These are phyloP conservation scores for Hippopotamus amphibius DNA, from an alignment of 2,113 vertebrate species.

Conservation along the genomic window DNA sequence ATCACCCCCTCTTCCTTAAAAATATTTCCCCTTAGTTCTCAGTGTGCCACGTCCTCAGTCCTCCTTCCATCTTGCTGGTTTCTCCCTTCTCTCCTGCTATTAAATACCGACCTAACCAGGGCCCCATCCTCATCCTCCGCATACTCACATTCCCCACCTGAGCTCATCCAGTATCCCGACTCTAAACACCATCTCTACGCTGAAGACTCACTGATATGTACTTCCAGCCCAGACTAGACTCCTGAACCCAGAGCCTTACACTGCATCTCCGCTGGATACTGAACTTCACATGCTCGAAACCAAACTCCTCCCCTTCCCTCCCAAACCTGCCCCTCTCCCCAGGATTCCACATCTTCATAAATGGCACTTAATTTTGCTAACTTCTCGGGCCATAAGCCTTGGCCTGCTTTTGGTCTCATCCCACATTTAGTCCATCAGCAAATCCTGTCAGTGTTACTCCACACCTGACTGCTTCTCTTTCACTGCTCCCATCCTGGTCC, in stretches of 20 bases:
- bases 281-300: neutral
- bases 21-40: neutral
- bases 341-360: neutral
- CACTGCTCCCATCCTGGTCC: neutral
- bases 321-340: neutral
- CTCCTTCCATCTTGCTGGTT: neutral
- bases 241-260: neutral
- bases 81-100: neutral
- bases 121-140: neutral
- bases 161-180: neutral
- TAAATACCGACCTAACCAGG: neutral
- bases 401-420: neutral
- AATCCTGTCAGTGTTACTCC: neutral
- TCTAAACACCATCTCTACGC: neutral
- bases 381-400: neutral
- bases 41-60: neutral
- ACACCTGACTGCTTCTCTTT: neutral
- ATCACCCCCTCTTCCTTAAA: neutral
- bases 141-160: neutral
- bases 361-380: neutral
- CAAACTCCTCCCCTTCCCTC: neutral
- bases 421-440: neutral
- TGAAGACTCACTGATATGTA: neutral
- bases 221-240: neutral
- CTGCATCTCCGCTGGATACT: neutral